Evolutionary conservation across 2,113 vertebrate species (phyloP).

Genomic region (Caloenas nicobarica): DNA sequence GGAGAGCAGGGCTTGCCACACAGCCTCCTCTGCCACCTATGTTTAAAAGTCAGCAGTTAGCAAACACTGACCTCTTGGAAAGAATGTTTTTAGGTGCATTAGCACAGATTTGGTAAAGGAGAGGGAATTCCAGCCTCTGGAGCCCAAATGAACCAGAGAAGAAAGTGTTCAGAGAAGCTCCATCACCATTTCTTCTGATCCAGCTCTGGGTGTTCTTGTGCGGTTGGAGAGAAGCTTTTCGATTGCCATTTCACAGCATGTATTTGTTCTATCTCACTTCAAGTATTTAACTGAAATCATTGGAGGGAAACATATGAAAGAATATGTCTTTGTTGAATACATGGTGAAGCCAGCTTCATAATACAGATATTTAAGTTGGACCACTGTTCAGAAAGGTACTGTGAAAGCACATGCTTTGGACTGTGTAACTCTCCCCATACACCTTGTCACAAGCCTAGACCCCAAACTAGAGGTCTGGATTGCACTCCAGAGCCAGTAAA

Average conservation of each 20-base stretch:
- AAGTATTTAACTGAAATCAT: not conserved
- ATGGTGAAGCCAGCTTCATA: not conserved
- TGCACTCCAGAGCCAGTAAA: not conserved
- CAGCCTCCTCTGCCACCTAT: not conserved
- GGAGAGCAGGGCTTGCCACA: not conserved
- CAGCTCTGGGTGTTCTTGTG: not conserved
- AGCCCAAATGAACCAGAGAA: not conserved
- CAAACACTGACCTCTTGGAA: not conserved
- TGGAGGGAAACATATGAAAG: not conserved
- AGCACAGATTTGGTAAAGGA: not conserved
- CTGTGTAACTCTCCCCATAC: not conserved
- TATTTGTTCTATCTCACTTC: not conserved
- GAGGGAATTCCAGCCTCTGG: not conserved
- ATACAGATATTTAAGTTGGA: not conserved
- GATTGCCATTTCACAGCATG: not conserved
- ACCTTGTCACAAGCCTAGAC: not conserved
- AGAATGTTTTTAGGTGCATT: not conserved
- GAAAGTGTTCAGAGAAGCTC: not conserved
- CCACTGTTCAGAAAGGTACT: not conserved
- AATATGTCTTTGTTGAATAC: not conserved
- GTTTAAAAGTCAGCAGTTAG: not conserved
- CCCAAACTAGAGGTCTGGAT: not conserved
- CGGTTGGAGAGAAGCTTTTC: not conserved
- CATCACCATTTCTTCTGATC: not conserved
- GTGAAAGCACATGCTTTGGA: not conserved